Base-by-base conservation (phyloP, 2,113 vertebrate species). In the Phalacrocorax aristotelis region DNA sequence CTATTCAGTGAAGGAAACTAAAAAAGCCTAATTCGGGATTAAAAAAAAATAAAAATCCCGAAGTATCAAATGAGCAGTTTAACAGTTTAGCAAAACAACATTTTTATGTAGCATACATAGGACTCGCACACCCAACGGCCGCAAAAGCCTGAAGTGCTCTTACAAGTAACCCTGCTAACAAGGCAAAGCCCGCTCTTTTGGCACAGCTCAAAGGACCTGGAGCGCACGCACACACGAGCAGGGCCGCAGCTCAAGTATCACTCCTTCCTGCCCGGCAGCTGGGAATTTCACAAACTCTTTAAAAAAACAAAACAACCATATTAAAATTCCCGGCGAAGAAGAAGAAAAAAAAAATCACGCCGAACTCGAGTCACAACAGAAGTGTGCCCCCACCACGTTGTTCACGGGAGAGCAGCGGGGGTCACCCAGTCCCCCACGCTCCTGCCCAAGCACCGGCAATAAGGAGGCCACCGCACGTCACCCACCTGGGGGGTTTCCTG, bases 111-210 rank as follows among this genome's bases (percentile, higher is more conserved):
- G 52, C n/a, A 38, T 3, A 52, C 18, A 61, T 9, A 76, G 72
- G 49, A 49, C 57, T 82, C 5, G 1, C 74, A 89, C 38, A 66
- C 18, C 36, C 27, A 6, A 72, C 13, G 1, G 2, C 57, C 4
- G 15, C 78, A 57, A 92, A 87, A 72, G 61, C 61, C 89, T 87
- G 9, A 79, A 91, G 91, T 57, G 77, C 91, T 95, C 80, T 91
- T 87, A 25, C 15, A 89, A 83, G 90, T 44, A 46, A 69, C 80
- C 69, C 52, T 30, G 29, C 78, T 48, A 83, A 85, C 62, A 49
- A 93, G 87, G 87, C 81, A 80, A 87, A 85, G 64, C 38, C 65
- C 58, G 1, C 74, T 90, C 72, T 72, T 86, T 6, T n/a, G 74
- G 95, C 93, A 94, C 87, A 85, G 5, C 54, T 84, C 78, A 65